Evolutionary conservation across 2,113 vertebrate species (phyloP).

Genomic region (western clawed frog (Xenopus tropicalis)): UCB_Xtro_10.0 CM004443.2:149996001-149996500

Average conservation of each 20-base stretch:
- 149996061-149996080: too few relatives aligned
- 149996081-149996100: too few relatives aligned
- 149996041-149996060: too few relatives aligned
- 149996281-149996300: not conserved
- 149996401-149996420: conserved; percentile 56
- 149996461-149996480: conserved; percentile 70
- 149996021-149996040: too few relatives aligned
- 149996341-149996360: conserved; percentile 63
- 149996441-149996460: conserved; percentile 68
- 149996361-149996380: conserved; percentile 59
- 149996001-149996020: too few relatives aligned
- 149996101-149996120: not conserved
- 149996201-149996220: not conserved
- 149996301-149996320: conserved; percentile 57
- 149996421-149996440: conserved; percentile 61
- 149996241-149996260: not conserved
- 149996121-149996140: conserved; percentile 4
- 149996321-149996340: conserved; percentile 57
- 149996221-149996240: conserved; percentile 4
- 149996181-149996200: conserved; percentile 8
- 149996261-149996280: not conserved
- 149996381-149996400: conserved; percentile 60
- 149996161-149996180: conserved; percentile 20
- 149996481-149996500: conserved; percentile 63
- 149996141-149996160: conserved; percentile 13